A percentile compares a stretch with the other conserved stretches of the same genome.
Evolutionary conservation across 2,113 vertebrate genomes (phyloP).

Genomic region (Ciconia boyciana): DNA sequence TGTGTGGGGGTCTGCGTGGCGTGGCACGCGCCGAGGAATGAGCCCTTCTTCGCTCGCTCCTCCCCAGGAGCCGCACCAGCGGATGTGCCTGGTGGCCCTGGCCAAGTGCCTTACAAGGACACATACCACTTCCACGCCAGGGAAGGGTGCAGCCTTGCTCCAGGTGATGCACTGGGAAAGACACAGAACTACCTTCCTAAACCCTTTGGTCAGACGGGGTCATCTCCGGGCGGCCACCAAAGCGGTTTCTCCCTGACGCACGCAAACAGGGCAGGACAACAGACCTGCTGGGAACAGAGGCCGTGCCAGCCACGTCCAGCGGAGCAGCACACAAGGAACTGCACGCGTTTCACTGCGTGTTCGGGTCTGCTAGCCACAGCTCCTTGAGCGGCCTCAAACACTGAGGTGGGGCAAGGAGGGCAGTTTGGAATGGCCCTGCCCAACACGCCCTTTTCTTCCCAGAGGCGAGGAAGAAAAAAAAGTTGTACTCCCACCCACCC

Average conservation of each 20-base stretch:
- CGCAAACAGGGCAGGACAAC: not conserved
- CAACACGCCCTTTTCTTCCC: not conserved
- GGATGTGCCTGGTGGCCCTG: no score
- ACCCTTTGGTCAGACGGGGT: not conserved
- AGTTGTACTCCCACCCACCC: not conserved
- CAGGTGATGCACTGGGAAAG: not conserved
- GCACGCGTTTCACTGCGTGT: accelerated
- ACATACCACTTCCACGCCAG: accelerated
- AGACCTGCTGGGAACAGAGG: not conserved
- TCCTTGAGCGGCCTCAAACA: accelerated
- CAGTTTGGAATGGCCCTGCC: not conserved
- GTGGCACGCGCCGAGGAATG: accelerated
- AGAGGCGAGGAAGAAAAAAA: not conserved
- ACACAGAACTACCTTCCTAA: not conserved
- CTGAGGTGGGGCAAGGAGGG: not conserved
- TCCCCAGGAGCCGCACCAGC: not conserved
- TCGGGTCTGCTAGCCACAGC: not conserved
- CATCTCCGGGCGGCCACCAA: not conserved
- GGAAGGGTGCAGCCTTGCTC: not conserved
- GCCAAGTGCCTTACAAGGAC: accelerated
- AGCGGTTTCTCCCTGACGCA: not conserved
- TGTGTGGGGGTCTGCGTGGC: accelerated
- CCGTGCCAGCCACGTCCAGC: accelerated
- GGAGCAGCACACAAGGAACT: not conserved
- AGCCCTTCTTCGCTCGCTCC: no score